A percentile compares a stretch with the other conserved stretches of the same genome.
Conservation (phyloP, 2,113 vertebrate species). For the Notothenia coriiceps region DNA sequence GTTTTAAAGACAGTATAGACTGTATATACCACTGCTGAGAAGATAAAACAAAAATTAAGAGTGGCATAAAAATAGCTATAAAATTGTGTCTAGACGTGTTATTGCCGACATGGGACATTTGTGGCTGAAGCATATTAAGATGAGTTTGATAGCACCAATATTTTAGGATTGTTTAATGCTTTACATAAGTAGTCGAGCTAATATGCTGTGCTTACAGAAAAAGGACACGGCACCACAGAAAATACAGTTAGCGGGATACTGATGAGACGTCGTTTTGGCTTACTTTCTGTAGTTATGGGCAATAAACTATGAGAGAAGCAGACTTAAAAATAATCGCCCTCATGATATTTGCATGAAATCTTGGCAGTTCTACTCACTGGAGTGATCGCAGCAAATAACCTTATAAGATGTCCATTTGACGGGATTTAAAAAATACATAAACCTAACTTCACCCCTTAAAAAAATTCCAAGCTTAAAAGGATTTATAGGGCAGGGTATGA, state of each 20-base stretch:
- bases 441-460: slow-evolving; percentile 12
- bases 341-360: slow-evolving; percentile 59
- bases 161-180: slow-evolving; percentile 48
- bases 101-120: slow-evolving; percentile 55
- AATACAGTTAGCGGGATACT: slow-evolving; percentile 21
- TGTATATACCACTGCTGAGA: slow-evolving; percentile 30
- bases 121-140: slow-evolving; percentile 44
- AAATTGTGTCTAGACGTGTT: slow-evolving; percentile 59
- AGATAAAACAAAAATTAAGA: slow-evolving; percentile 62
- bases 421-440: slow-evolving; percentile 38
- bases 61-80: slow-evolving; percentile 50
- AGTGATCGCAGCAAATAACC: slow-evolving; percentile 54
- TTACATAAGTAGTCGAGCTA: slow-evolving; percentile 22
- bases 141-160: slow-evolving; percentile 34
- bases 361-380: slow-evolving; percentile 48
- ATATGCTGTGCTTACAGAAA: not conserved
- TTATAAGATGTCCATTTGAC: slow-evolving; percentile 50
- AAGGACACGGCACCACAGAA: slow-evolving; percentile 8
- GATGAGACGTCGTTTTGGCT: slow-evolving; percentile 39
- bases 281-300: slow-evolving; percentile 17
- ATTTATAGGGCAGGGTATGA: slow-evolving; percentile 26
- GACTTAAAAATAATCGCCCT: slow-evolving; percentile 50
- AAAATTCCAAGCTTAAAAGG: slow-evolving; percentile 46
- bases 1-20: slow-evolving; percentile 36
- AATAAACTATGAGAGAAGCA: slow-evolving; percentile 28